Evolutionary conservation across 1,140 invertebrate genomes (phyloP), one percentile per base, ranked within the genome.

Genomic region (Megathymus violae): DNA sequence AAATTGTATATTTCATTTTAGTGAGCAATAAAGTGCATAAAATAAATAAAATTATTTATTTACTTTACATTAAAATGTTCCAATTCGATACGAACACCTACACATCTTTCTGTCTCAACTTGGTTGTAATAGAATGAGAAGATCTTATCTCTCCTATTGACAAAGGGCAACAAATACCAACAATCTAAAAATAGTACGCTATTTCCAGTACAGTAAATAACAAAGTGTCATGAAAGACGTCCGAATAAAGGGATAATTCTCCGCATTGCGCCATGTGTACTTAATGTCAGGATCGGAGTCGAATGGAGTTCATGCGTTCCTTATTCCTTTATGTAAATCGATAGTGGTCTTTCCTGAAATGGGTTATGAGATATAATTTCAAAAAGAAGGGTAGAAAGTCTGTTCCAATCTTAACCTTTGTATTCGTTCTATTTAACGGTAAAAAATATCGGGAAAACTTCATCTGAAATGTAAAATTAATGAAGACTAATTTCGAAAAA

Each of bases 241-340:
- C 47, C 27, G 54, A 59, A 58, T 56, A 27, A 56, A 34, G 38
- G 16, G 47, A 67, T 51, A 70, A 58, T 58, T 58, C 27, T 13
- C 52, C 40, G 54, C 15, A 25, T 47, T 38, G 19, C 47, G 36
- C 46, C 70, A 61, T 70, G 64, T 70, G 64, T 67, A 69, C 69
- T 71, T 69, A 74, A 73, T 71, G 69, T 69, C 54, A 65, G 58
- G n/a, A 43, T 10, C 14, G 3, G 0, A 41, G 36, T 13, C 19
- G 34, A 25, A 13, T 56, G 25, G 11, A 44, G 38, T 56, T 56
- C 16, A 44, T 40, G 22, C 40, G 38, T 11, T 14, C 40, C 40
- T 71, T 75, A 79, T 74, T 59, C 62, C 70, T 72, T 74, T 79
- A 76, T 70, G 59, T 68, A 66, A 76, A 74, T 74, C 59, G 59